Conservation (phyloP, 1,140 invertebrate species). For the Cydia fagiglandana region DNA sequence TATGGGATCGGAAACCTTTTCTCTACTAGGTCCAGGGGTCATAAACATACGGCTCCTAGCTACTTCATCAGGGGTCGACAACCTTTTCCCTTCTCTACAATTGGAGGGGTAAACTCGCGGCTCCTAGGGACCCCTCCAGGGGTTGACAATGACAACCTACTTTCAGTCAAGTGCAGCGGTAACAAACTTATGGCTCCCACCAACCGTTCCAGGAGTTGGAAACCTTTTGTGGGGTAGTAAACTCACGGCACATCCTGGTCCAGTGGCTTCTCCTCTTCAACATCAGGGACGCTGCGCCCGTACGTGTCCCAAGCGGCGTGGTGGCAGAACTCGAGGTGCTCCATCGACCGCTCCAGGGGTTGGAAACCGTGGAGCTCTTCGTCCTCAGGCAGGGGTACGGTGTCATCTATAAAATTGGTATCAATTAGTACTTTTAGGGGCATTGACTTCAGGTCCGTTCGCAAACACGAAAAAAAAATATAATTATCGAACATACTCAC, state of each 20-base stretch:
- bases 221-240: slow-evolving; percentile 8
- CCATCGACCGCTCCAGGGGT: slow-evolving; percentile 83
- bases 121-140: neutral
- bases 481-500: too few relatives aligned
- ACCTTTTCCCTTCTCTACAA: neutral
- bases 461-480: too few relatives aligned
- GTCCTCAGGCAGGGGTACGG: slow-evolving; percentile 88
- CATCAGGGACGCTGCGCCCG: slow-evolving; percentile 50
- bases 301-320: slow-evolving; percentile 64
- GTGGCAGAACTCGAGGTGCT: slow-evolving; percentile 76
- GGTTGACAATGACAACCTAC: neutral
- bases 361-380: slow-evolving; percentile 89
- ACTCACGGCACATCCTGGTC: slow-evolving; percentile 50
- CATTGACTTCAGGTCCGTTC: too few relatives aligned
- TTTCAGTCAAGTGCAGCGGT: neutral
- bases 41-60: too few relatives aligned
- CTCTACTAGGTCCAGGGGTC: too few relatives aligned
- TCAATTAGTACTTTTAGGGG: neutral
- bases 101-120: neutral
- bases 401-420: slow-evolving; percentile 76
- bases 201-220: neutral
- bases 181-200: neutral
- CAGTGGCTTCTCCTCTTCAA: slow-evolving; percentile 35
- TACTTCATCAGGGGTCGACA: neutral
- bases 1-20: too few relatives aligned